Conservation (phyloP, 2,113 vertebrate species). For the Hippocampus comes region DNA sequence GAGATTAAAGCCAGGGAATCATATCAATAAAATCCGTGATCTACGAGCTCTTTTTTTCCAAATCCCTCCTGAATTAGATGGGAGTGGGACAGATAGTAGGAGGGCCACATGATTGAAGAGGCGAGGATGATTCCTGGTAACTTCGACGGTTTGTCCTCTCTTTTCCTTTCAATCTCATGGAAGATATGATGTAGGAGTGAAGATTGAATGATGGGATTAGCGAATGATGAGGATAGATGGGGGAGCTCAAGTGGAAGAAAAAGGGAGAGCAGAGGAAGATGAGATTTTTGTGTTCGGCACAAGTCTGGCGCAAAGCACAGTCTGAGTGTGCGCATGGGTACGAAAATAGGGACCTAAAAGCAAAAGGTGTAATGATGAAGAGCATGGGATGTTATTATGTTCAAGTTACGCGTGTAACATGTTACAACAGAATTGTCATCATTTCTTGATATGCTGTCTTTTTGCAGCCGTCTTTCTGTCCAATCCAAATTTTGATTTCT, state of each 20-base stretch:
- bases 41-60: constrained; percentile 32
- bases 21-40: constrained; percentile 51
- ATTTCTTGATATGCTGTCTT: constrained; percentile 2
- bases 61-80: constrained; percentile 45
- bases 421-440: neutral
- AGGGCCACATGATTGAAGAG: constrained; percentile 30
- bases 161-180: constrained; percentile 4
- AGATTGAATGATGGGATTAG: neutral
- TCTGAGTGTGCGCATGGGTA: too few species aligned
- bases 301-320: too few species aligned
- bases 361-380: too few species aligned
- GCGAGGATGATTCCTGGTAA: constrained; percentile 15
- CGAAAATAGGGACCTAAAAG: too few species aligned
- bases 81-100: constrained; percentile 39
- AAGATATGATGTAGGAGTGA: neutral
- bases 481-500: constrained; percentile 11
- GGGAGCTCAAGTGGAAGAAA: neutral
- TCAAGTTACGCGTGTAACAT: neutral
- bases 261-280: neutral
- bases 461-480: constrained; percentile 11
- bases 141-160: constrained; percentile 13
- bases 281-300: neutral
- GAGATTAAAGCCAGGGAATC: constrained; percentile 51
- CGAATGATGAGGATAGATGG: neutral
- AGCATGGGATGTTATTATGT: neutral